phyloP scores from a whole-genome alignment of 2,888 invertebrate species.

The Herminia tarsipennalis region DNA sequence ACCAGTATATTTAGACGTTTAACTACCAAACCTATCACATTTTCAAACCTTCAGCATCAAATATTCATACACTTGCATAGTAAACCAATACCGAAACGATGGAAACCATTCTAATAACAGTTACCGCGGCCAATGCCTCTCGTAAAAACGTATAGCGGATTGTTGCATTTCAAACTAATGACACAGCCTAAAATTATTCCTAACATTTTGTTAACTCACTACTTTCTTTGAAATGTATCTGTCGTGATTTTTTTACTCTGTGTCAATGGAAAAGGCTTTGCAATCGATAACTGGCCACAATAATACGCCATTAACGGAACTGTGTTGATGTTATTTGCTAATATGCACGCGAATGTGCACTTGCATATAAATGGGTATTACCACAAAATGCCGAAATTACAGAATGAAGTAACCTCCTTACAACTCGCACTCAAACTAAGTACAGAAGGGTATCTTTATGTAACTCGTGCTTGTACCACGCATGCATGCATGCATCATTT shows the following conservation, averaged over 20 bases:
- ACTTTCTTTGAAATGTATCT: background rate
- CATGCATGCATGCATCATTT: too few species aligned
- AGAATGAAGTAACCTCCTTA: too few species aligned
- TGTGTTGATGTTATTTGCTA: constrained; percentile 63
- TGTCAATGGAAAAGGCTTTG: constrained; percentile 32
- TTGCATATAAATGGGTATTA: constrained; percentile 47
- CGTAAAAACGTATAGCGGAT: constrained; percentile 77
- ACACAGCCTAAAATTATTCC: constrained; percentile 20
- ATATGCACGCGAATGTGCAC: constrained; percentile 51
- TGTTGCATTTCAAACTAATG: constrained; percentile 18
- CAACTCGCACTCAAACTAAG: too few species aligned
- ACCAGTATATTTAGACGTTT: too few species aligned
- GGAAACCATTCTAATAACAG: constrained; percentile 70
- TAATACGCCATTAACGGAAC: constrained; percentile 64
- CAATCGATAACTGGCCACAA: constrained; percentile 60
- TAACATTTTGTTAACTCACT: constrained; percentile 5
- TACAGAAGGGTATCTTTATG: too few species aligned
- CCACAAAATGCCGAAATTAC: too few species aligned
- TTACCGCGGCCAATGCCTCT: constrained; percentile 60
- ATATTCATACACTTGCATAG: constrained; percentile 51
- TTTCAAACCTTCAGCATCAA: constrained; percentile 23
- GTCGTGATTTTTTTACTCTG: constrained; percentile 3
- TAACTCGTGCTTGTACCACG: too few species aligned
- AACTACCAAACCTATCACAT: too few species aligned
- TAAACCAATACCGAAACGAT: constrained; percentile 55